These are phyloP conservation scores for Caenorhabditis sp. DNA, from an alignment of 2,888 invertebrate genomes.

Conservation along the genomic window DNA sequence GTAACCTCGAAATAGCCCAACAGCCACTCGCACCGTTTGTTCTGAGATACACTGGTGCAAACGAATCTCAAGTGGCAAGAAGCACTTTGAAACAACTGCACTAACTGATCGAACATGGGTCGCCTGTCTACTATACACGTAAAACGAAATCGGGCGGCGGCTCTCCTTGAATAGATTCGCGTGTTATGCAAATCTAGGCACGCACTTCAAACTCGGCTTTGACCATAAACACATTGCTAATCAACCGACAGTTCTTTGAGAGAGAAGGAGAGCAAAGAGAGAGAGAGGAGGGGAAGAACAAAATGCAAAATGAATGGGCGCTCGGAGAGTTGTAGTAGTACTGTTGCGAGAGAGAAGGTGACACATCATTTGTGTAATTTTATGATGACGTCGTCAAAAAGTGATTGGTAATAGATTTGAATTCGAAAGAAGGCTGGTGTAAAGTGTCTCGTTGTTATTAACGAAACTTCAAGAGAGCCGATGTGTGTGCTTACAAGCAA, in stretches of 20 bases:
- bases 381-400: constrained; percentile 17
- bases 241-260: neutral
- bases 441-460: neutral
- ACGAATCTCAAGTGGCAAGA: constrained; percentile 60
- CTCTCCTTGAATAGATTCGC: constrained; percentile 28
- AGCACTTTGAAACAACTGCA: constrained; percentile 54
- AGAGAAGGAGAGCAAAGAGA: constrained; percentile 5
- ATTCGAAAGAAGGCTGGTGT: neutral
- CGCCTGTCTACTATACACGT: constrained; percentile 19
- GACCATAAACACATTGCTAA: constrained; percentile 55
- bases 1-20: constrained; percentile 43
- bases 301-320: constrained; percentile 14
- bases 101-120: constrained; percentile 60
- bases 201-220: constrained; percentile 54
- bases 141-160: constrained; percentile 24
- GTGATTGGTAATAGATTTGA: neutral
- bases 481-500: neutral
- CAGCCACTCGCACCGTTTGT: constrained; percentile 29
- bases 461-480: neutral
- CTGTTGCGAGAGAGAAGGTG: constrained; percentile 20
- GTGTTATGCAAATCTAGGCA: constrained; percentile 62
- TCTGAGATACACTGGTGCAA: constrained; percentile 32
- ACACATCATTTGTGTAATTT: constrained; percentile 35
- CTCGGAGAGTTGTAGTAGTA: constrained; percentile 1
- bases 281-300: constrained; percentile 2